Evolutionary conservation across 2,888 invertebrate genomes (phyloP).

Genomic region (Tiliacea aurago): DNA sequence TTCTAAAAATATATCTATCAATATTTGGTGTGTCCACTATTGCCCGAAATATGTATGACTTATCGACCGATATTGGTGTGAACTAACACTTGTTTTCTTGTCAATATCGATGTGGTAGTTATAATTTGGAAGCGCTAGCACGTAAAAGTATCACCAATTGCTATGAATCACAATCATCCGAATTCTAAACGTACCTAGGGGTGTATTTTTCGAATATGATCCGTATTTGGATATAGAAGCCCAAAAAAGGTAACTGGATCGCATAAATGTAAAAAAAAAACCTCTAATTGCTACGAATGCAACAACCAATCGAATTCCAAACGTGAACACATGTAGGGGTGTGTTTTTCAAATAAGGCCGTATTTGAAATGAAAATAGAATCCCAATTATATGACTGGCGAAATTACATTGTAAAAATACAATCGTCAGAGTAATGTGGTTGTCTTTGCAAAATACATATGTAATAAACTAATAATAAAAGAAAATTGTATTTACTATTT

Average conservation of each 20-base stretch:
- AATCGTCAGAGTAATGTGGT: background rate
- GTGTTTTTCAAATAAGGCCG: background rate
- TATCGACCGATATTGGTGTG: slow-evolving; percentile 5
- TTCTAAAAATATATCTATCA: background rate
- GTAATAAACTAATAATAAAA: background rate
- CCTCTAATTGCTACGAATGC: background rate
- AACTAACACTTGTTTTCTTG: slow-evolving; percentile 6
- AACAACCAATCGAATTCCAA: background rate
- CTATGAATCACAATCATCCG: background rate
- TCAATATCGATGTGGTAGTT: background rate
- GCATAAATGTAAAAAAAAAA: background rate
- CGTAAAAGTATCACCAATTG: background rate
- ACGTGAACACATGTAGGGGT: background rate
- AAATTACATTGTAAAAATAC: slow-evolving; percentile 9
- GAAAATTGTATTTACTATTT: slow-evolving; percentile 38
- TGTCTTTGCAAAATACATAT: slow-evolving; percentile 1
- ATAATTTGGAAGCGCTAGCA: background rate
- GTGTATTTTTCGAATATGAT: background rate
- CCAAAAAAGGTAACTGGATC: background rate
- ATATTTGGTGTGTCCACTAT: background rate
- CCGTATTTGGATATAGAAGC: background rate
- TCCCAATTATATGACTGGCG: background rate
- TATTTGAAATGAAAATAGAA: background rate
- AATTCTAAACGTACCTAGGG: background rate
- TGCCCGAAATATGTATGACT: slow-evolving; percentile 1